Base-by-base conservation (phyloP, 2,113 vertebrate species). In the Nymphicus hollandicus region DNA sequence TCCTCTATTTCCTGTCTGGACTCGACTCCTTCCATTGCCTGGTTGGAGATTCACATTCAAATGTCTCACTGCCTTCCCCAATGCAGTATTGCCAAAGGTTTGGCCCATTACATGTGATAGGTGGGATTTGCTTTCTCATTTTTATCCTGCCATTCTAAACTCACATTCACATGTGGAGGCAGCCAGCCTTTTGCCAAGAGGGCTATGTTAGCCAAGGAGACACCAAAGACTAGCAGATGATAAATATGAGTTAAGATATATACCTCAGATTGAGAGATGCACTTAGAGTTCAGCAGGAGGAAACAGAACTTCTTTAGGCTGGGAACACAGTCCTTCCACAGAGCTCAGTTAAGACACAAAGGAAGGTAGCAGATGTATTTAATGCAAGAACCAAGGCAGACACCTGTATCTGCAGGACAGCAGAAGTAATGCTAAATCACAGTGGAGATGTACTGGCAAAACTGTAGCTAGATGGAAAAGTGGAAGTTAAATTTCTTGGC, bases 351-450 rank as follows among this genome's bases (percentile, higher is more conserved):
- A 25, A 56, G 60, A 39, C 18, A 7, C 15, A 25, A 49, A 9
- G 33, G 55, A 41, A 46, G 37, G 18, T 0, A 43, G 43, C 11
- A 47, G 41, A 6, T 31, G 7, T 0, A 4, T 9, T 50, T 49
- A 33, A 63, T 4, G 50, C 69, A 56, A 60, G 64, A 70, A 46
- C 44, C 1, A 4, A 65, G 25, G 43, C 1, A 55, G 66, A 18
- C 6, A 15, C 22, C 11, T 37, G 28, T 44, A 43, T 43, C 41
- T 44, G 41, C 41, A 29, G 70, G 46, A n/a, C 35, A 68, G 39
- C 41, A 72, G 39, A 53, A 43, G 58, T 7, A 29, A 47, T 3
- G 3, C 41, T 55, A 37, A 53, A 53, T 17, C 27, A 29, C 2
- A 1, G 10, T 11, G 33, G 41, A 72, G 52, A 53, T 13, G 18